Percentiles rank a stretch among this genome's conserved stretches.
These are phyloP conservation scores for Nesoenas mayeri DNA, from an alignment of 2,113 vertebrate species.

Conservation along the genomic window DNA sequence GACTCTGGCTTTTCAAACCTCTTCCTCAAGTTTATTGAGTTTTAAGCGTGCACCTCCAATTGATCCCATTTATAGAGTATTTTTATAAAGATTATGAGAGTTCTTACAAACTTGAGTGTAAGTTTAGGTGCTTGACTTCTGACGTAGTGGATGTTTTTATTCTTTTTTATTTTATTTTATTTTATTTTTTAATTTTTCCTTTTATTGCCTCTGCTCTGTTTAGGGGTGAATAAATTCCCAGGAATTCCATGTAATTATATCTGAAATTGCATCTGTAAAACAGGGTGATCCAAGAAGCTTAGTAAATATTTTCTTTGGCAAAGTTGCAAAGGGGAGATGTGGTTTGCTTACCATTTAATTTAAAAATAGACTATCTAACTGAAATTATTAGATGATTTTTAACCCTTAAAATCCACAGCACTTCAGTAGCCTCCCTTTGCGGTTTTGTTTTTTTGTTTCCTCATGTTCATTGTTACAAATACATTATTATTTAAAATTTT, in stretches of 20 bases:
- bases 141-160: accelerated
- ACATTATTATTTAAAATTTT: neutral
- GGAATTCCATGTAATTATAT: neutral
- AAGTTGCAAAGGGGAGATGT: neutral
- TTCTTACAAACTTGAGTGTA: neutral
- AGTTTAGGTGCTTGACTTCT: neutral
- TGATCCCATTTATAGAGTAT: neutral
- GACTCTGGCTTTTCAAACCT: neutral
- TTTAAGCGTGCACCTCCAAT: neutral
- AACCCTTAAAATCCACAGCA: neutral
- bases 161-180: neutral
- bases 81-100: neutral
- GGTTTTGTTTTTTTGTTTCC: neutral
- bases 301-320: constrained; percentile 36
- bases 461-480: neutral
- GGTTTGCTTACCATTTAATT: neutral
- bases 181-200: neutral
- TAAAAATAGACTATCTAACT: neutral
- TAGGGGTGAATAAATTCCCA: neutral
- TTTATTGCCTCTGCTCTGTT: neutral
- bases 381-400: neutral
- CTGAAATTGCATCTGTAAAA: neutral
- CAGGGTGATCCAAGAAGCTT: neutral
- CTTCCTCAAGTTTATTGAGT: neutral
- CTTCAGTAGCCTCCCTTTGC: neutral